Evolutionary conservation across 2,797 vertebrate species (phyloP), one percentile per base, ranked within the genome.

Genomic region (Poecilia gillii): DNA sequence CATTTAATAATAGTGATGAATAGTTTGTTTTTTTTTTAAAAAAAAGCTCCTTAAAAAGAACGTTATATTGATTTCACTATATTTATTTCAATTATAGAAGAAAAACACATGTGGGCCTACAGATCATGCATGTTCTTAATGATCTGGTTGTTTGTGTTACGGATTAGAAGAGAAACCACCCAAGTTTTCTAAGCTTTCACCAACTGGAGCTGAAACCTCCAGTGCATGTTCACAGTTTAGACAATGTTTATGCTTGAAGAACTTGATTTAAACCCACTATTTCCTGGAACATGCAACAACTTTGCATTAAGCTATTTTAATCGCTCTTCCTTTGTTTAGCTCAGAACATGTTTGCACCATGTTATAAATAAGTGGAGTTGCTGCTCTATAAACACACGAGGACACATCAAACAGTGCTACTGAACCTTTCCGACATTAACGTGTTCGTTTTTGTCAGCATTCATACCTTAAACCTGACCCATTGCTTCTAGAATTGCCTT

Each of bases 231-330:
- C 7, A 68, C 20, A 68, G 64, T 39, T 68, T 41, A 33, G 64
- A 68, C 36, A 25, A 25, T 41, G 20, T 39, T 68, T 8, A 12
- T 41, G 36, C 64, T 23, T 41, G 33, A 68, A 68, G 20, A 41
- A 68, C 8, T 25, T 41, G 36, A 41, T 36, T 41, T 9, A 68
- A 68, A 68, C 36, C 18, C 18, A 66, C 18, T 16, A 66, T 75
- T 62, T 75, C 55, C 55, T 41, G 25, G n/a, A 75, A 33, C 43
- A 43, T 18, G 43, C 39, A 28, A 75, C n/a, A 46, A 62, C 55
- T 46, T 62, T 59, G 53, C 39, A 59, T 75, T 7, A 74, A n/a
- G n/a, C 1, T 31, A 28, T 59, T 31, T 62, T 20, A 59, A 59
- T 41, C 7, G 13, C n/a, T 45, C 8, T 55, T 39, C 2, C 59